phyloP scores from a whole-genome alignment of 2,113 vertebrate species.

The Podocnemis expansa region DNA sequence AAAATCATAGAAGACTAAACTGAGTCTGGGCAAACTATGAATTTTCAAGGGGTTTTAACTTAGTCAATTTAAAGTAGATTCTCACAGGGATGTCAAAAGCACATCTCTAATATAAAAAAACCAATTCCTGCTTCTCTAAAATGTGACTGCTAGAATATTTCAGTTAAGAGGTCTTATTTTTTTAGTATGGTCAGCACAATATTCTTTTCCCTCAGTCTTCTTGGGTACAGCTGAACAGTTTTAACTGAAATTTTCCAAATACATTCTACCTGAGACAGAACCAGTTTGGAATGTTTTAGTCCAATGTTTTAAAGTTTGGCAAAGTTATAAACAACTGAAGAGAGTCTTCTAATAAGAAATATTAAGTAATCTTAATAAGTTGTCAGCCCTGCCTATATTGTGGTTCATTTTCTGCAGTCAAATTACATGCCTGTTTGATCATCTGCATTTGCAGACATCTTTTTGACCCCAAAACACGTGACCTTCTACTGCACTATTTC shows the following conservation, averaged over 20 bases:
- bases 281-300: neutral
- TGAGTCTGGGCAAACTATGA: neutral
- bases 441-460: neutral
- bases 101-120: too few relatives aligned
- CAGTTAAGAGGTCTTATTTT: neutral
- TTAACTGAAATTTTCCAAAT: neutral
- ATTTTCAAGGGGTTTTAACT: too few relatives aligned
- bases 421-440: neutral
- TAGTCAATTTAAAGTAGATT: too few relatives aligned
- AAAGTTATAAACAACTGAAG: slow-evolving; percentile 14
- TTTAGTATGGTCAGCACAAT: neutral
- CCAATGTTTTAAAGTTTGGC: neutral
- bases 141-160: neutral
- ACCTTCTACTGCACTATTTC: neutral
- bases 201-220: neutral
- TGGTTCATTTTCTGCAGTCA: neutral
- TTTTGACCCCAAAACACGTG: neutral
- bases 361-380: neutral
- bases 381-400: neutral
- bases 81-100: too few relatives aligned
- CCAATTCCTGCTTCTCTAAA: neutral
- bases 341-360: neutral
- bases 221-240: neutral
- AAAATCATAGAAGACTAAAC: neutral
- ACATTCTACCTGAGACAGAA: neutral